Conservation (phyloP, 2,113 vertebrate genomes). For the Struthio camelus region DNA sequence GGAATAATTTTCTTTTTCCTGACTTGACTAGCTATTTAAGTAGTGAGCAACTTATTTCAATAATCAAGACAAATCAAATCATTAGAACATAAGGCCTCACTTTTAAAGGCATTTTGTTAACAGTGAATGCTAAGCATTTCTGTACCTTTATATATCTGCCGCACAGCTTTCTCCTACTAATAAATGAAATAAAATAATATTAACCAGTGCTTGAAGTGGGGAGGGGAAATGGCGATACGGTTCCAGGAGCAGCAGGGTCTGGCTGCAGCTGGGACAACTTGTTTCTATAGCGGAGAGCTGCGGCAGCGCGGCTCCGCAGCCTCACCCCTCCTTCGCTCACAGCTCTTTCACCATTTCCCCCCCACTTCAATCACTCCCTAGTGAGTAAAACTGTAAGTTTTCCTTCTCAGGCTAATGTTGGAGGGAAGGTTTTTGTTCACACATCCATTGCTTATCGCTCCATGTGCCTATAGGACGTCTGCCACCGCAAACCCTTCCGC, state of each 20-base stretch:
- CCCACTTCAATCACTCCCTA: not conserved
- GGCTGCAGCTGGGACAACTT: not conserved
- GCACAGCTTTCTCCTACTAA: not conserved
- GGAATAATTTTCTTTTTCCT: not conserved
- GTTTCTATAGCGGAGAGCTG: not conserved
- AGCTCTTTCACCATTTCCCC: not conserved
- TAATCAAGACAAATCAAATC: not conserved
- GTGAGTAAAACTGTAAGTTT: not conserved
- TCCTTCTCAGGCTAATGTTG: not conserved
- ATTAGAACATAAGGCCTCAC: not conserved
- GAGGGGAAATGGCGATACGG: not conserved
- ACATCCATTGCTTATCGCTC: not conserved
- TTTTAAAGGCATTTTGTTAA: conserved; percentile 27
- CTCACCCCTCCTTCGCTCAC: not conserved
- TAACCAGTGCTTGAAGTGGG: not conserved
- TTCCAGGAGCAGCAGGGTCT: not conserved
- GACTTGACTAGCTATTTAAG: conserved; percentile 17
- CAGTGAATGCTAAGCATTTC: not conserved
- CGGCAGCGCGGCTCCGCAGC: not conserved
- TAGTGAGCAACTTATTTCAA: not conserved
- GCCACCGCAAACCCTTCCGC: not conserved
- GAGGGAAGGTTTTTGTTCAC: not conserved
- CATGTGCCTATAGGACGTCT: too few relatives aligned
- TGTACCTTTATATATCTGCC: not conserved
- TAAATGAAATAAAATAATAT: not conserved